Conservation (phyloP, 2,888 invertebrate species). For the Drosophila macrospina region DNA sequence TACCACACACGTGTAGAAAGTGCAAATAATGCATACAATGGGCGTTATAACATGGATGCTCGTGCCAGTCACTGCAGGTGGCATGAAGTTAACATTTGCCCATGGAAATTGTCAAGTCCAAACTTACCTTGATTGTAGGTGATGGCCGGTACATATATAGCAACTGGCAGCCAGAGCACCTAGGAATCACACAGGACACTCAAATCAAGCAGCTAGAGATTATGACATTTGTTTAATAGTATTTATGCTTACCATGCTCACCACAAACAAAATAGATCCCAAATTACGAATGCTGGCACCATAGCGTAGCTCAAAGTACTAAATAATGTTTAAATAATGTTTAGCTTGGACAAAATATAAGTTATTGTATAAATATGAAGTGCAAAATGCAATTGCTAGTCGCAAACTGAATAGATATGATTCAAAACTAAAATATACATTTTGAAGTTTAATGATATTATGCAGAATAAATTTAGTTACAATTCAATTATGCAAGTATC, state of each 20-base stretch:
- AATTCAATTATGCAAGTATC: constrained; percentile 1
- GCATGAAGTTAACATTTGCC: background rate
- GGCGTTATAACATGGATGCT: constrained; percentile 93
- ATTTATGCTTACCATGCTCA: constrained; percentile 88
- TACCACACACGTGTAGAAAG: constrained; percentile 96
- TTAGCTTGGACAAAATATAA: background rate
- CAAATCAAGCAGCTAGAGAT: background rate
- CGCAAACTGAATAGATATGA: background rate
- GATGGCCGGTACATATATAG: constrained; percentile 90
- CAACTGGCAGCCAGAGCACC: constrained; percentile 83
- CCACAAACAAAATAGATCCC: constrained; percentile 89
- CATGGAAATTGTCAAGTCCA: constrained; percentile 8
- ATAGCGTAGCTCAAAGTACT: constrained; percentile 91
- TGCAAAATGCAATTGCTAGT: background rate
- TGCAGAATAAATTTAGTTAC: background rate
- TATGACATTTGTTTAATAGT: background rate
- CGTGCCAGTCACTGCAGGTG: constrained; percentile 87
- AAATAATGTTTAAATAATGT: constrained; percentile 78
- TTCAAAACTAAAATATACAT: background rate
- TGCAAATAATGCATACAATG: constrained; percentile 91
- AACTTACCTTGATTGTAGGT: constrained; percentile 91
- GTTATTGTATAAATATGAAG: background rate
- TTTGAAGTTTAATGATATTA: background rate
- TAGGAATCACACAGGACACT: constrained; percentile 28
- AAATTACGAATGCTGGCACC: constrained; percentile 89